Evolutionary conservation across 2,113 vertebrate species (phyloP).

Genomic region (Cyprinodon brontotheroides): DNA sequence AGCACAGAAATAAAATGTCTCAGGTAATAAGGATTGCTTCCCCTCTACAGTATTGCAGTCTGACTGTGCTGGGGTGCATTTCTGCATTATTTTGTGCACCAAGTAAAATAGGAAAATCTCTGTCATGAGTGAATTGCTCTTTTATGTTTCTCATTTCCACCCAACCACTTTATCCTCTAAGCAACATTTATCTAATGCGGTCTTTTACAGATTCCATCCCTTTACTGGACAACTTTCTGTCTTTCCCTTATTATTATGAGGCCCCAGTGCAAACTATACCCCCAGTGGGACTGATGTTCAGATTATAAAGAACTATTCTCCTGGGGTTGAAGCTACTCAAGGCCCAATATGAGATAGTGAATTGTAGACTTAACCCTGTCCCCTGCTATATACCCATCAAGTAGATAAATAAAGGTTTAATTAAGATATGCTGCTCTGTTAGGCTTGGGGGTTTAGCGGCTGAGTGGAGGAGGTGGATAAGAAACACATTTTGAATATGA

Average conservation of each 20-base stretch:
- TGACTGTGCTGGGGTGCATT: conserved; percentile 24
- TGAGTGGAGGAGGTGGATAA: conserved; percentile 24
- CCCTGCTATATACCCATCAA: conserved; percentile 69
- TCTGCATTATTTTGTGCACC: conserved; percentile 40
- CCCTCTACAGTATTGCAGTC: conserved; percentile 1
- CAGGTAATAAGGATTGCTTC: conserved; percentile 43
- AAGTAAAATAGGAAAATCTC: conserved; percentile 27
- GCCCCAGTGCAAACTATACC: conserved; percentile 54
- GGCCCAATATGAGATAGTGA: conserved; percentile 67
- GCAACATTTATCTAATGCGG: conserved; percentile 22
- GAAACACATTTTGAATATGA: conserved; percentile 38
- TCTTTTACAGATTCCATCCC: conserved; percentile 42
- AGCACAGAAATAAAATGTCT: conserved; percentile 50
- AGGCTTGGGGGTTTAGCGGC: conserved; percentile 41
- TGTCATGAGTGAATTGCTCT: conserved; percentile 40
- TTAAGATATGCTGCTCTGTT: conserved; percentile 65
- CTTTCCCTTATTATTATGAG: conserved; percentile 53
- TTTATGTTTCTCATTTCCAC: conserved; percentile 51
- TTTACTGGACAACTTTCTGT: conserved; percentile 38
- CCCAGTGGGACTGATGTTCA: conserved; percentile 46
- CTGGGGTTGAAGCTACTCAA: conserved; percentile 40
- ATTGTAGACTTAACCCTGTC: conserved; percentile 55
- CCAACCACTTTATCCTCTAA: conserved; percentile 23
- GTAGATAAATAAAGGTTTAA: conserved; percentile 78
- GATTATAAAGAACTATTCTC: conserved; percentile 63